Percentiles rank a stretch among this genome's conserved stretches.
phyloP scores from a whole-genome alignment of 2,113 vertebrate species.

The Apistogramma diplotaenia region DNA sequence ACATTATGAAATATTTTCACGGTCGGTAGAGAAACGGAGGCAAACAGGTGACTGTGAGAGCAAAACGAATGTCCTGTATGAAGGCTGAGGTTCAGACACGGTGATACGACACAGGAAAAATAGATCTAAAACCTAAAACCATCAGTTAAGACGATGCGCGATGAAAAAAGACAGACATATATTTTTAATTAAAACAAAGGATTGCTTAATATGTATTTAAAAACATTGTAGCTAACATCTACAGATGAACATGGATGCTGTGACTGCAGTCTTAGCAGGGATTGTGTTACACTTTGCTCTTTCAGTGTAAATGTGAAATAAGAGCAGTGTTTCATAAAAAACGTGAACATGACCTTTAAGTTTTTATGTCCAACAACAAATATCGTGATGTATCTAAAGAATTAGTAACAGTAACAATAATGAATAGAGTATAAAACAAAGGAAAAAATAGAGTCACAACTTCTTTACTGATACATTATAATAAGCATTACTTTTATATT shows the following conservation, averaged over 20 bases:
- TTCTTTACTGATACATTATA: not conserved
- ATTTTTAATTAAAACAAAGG: not conserved
- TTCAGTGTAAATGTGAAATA: too few species aligned
- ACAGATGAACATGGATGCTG: not conserved
- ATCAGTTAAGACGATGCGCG: not conserved
- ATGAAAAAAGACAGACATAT: rapidly evolving
- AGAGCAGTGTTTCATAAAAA: too few species aligned
- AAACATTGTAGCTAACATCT: not conserved
- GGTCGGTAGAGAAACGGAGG: too few species aligned
- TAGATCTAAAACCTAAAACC: not conserved
- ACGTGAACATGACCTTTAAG: not conserved
- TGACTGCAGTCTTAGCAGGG: not conserved
- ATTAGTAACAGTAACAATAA: not conserved
- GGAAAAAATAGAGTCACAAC: not conserved
- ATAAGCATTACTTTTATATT: not conserved
- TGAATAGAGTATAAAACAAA: not conserved
- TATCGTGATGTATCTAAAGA: not conserved
- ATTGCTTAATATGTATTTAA: not conserved
- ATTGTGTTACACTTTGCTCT: not conserved
- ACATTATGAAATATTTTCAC: too few species aligned
- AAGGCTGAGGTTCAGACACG: not conserved
- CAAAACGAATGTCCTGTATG: not conserved
- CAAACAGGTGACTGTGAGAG: too few species aligned
- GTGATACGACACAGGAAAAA: not conserved
- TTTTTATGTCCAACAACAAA: not conserved